Evolutionary conservation across 2,113 vertebrate genomes (phyloP).

Genomic region (Azemiops feae): DNA sequence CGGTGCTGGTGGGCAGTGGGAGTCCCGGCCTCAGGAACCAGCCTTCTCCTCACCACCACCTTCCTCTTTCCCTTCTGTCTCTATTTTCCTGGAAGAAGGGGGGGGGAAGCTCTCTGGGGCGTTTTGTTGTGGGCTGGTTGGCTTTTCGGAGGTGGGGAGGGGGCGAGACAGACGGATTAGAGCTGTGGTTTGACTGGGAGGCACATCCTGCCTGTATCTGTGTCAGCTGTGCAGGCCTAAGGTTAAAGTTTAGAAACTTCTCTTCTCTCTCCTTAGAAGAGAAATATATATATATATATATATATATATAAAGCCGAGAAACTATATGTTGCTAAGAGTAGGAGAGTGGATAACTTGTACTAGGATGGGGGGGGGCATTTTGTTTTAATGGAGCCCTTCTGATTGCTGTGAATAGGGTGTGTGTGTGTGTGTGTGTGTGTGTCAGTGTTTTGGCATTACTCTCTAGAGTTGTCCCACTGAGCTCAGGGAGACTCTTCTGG

Average conservation of each 20-base stretch:
- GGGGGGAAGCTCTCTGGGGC: not conserved
- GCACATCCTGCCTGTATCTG: too few relatives aligned
- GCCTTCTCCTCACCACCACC: not conserved
- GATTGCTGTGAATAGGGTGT: not conserved
- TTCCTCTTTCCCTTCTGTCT: not conserved
- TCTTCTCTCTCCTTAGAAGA: too few relatives aligned
- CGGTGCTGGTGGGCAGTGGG: not conserved
- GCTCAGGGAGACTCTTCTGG: too few relatives aligned
- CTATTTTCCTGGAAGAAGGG: not conserved
- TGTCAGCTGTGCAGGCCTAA: not conserved
- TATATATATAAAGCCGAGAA: not conserved
- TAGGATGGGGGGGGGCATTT: not conserved
- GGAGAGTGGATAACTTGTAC: not conserved
- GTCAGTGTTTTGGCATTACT: too few relatives aligned
- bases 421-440: not conserved
- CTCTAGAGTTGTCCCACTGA: not conserved
- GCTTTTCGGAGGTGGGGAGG: not conserved
- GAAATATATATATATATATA: too few relatives aligned
- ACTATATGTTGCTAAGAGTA: not conserved
- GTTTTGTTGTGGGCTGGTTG: not conserved
- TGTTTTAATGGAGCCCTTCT: not conserved
- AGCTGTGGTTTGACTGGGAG: not conserved
- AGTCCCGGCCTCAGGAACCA: not conserved
- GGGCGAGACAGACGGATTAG: not conserved
- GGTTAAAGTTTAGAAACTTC: not conserved